These are phyloP conservation scores for Cephus runcator DNA, from an alignment of 2,888 invertebrate genomes.

Conservation along the genomic window DNA sequence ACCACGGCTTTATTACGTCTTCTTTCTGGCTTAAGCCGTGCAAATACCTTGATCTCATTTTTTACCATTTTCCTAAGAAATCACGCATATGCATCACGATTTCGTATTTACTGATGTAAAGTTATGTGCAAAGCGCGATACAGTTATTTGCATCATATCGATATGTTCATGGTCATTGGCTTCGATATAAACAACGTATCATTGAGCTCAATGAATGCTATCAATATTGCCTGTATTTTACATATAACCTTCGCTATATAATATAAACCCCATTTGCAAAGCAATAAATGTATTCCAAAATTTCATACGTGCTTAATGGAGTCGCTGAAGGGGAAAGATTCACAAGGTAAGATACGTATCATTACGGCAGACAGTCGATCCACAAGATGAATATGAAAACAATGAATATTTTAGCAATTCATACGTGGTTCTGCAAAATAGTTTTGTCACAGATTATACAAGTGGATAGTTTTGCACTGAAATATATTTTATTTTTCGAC, in stretches of 20 bases:
- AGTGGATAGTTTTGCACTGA: too few relatives aligned
- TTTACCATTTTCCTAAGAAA: slow-evolving; percentile 54
- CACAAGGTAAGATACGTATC: neutral
- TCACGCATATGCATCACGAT: neutral
- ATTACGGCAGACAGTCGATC: neutral
- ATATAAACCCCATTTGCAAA: neutral
- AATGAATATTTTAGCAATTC: neutral
- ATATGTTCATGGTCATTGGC: neutral
- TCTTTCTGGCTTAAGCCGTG: slow-evolving; percentile 57
- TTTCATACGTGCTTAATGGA: neutral
- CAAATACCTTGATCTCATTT: slow-evolving; percentile 64
- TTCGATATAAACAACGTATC: neutral
- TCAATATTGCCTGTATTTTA: neutral
- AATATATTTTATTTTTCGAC: too few relatives aligned
- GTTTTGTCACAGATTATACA: too few relatives aligned
- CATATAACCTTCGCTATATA: neutral
- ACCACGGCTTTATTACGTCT: slow-evolving; percentile 29
- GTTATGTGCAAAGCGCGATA: neutral
- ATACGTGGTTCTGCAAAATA: too few relatives aligned
- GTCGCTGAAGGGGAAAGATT: neutral
- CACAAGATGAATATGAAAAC: neutral
- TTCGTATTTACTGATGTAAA: neutral
- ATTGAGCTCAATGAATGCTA: neutral
- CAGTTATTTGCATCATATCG: neutral
- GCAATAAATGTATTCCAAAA: neutral